These are phyloP conservation scores for Pseudorectes ferrugineus DNA, from an alignment of 2,113 vertebrate genomes.

Conservation along the genomic window DNA sequence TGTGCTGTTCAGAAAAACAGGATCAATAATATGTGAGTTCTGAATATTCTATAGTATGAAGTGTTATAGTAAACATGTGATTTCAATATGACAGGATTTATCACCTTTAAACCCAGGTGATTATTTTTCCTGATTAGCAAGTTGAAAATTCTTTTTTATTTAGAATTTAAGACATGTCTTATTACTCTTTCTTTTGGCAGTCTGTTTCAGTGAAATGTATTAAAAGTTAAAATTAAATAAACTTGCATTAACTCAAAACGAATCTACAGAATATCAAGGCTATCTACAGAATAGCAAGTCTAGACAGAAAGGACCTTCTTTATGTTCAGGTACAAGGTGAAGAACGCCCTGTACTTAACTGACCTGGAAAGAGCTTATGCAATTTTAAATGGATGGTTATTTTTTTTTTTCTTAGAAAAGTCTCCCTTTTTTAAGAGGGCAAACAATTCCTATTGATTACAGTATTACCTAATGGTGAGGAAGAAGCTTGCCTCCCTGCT, in stretches of 20 bases:
- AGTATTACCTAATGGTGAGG: background rate
- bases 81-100: background rate
- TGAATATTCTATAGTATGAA: background rate
- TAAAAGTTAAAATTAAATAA: conserved; percentile 41
- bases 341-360: conserved; percentile 15
- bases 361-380: conserved; percentile 45
- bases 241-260: background rate
- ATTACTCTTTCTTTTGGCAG: background rate
- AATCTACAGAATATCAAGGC: background rate
- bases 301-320: background rate
- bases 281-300: background rate
- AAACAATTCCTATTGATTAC: background rate
- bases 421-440: background rate
- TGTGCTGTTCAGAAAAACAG: background rate
- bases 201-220: conserved; percentile 3
- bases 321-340: background rate
- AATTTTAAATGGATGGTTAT: background rate
- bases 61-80: background rate
- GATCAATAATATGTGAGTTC: background rate
- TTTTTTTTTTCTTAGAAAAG: background rate
- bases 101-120: background rate
- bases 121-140: background rate
- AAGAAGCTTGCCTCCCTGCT: background rate
- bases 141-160: background rate
- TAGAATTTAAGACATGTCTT: background rate